Percentiles rank a stretch among this genome's conserved stretches.
These are phyloP conservation scores for Tragelaphus eurycerus DNA, from an alignment of 2,797 vertebrate species.

Conservation along the genomic window DNA sequence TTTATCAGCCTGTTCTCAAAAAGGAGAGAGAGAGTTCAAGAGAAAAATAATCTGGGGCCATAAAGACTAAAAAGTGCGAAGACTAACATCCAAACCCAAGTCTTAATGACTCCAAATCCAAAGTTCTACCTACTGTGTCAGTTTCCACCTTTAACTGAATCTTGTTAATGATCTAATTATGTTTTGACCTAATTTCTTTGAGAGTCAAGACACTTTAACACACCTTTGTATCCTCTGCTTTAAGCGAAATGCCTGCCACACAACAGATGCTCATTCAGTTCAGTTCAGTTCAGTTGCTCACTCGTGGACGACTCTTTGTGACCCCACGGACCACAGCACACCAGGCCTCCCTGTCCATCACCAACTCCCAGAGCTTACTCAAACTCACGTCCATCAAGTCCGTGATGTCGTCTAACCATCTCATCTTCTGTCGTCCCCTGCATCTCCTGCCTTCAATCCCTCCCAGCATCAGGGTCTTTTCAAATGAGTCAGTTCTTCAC, in stretches of 20 bases:
- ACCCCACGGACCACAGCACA: background rate
- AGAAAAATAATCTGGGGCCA: background rate
- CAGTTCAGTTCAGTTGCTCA: too few relatives aligned
- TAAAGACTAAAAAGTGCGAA: background rate
- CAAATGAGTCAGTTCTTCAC: background rate
- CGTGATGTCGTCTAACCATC: background rate
- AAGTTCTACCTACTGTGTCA: background rate
- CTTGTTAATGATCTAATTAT: background rate
- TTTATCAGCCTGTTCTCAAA: background rate
- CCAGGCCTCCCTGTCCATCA: background rate
- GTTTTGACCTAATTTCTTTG: background rate
- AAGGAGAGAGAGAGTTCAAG: background rate
- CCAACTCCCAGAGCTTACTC: background rate
- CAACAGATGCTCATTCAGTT: background rate
- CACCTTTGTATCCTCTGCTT: background rate
- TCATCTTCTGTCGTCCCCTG: background rate
- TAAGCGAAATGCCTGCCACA: background rate
- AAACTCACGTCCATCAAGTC: background rate
- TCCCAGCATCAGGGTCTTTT: background rate
- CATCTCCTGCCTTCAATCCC: background rate
- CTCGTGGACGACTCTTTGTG: too few relatives aligned
- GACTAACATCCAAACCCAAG: background rate
- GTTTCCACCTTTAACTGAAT: background rate
- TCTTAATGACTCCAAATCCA: background rate
- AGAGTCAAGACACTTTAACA: background rate